Base-by-base conservation (phyloP, 53 echinoderm and acorn worm species). In the Paelopatides confundens region DNA sequence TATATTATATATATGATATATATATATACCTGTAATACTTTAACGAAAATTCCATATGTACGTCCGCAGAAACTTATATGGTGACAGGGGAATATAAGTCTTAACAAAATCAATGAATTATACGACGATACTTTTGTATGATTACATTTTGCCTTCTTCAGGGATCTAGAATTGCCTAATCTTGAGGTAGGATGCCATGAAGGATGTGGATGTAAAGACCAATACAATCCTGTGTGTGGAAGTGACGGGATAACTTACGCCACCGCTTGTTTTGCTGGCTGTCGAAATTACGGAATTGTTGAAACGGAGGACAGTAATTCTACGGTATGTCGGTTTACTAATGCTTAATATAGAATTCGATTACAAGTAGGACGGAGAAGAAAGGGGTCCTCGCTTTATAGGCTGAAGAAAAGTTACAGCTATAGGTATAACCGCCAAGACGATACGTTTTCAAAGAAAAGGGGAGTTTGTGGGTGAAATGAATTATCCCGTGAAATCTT, bases 181-280 rank as follows among this genome's bases (percentile, higher is more conserved):
- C 34, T 81, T 12, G 58, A 81, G 6, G 32, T 12, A 27, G 81
- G 58, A 5, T 81, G 81, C 58, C 43, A 52, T 21, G 14, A 24
- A 51, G 81, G 81, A 15, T 81, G 81, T 8, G 81, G 91, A 13
- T 81, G 86, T 31, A 13, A 58, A 0, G 87, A 17, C 4, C 37
- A 69, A 26, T 91, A 82, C 38, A 79, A 46, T 30, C 91, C 91
- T 12, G 91, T 91, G 1, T 91, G 91, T 43, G 91, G 91, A 4
- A 15, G 26, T 62, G 87, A 91, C 33, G 64, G 37, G 28, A 13
- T 82, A 23, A 64, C 67, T 1, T 91, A 91, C 50, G 68, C 82
- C 58, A 69, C 68, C n/a, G 69, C 91, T 31, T 91, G 91, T 30
- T 91, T 81, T 58, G 91, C 91, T 24, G 91, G 87, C 35, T 91